Percentiles rank a stretch among this genome's conserved stretches.
phyloP scores from a whole-genome alignment of 2,113 vertebrate genomes.

The Calonectris borealis region DNA sequence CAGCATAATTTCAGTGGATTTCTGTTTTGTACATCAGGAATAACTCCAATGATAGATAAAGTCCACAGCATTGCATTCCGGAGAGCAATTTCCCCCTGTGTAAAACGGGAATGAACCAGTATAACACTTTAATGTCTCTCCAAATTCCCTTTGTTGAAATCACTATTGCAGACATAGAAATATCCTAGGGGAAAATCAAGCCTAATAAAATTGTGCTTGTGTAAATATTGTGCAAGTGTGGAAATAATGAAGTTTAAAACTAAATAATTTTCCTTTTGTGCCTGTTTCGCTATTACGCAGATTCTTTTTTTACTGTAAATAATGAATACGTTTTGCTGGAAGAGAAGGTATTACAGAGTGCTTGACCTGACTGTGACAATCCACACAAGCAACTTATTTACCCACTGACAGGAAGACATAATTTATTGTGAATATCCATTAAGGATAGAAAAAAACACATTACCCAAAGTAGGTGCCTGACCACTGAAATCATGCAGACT shows the following conservation, averaged over 20 bases:
- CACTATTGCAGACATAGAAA: not conserved
- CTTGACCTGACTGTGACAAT: not conserved
- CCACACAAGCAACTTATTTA: not conserved
- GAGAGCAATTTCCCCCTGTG: not conserved
- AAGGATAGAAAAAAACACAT: not conserved
- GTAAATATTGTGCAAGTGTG: not conserved
- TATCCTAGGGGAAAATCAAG: not conserved
- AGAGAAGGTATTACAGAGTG: not conserved
- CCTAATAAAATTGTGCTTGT: not conserved
- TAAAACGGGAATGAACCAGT: not conserved
- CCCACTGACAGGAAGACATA: not conserved
- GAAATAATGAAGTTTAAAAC: not conserved
- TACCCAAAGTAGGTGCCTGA: not conserved
- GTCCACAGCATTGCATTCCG: not conserved
- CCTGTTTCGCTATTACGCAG: not conserved
- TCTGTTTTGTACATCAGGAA: not conserved
- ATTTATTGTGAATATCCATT: not conserved
- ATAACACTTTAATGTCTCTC: not conserved
- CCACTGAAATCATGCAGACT: not conserved
- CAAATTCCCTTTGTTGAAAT: not conserved
- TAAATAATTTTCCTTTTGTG: not conserved
- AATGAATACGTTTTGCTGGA: not conserved
- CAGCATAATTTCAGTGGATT: not conserved
- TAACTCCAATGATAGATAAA: not conserved
- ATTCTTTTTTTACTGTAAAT: not conserved